phyloP scores from a whole-genome alignment of 2,113 vertebrate genomes.

The Cromileptes altivelis region DNA sequence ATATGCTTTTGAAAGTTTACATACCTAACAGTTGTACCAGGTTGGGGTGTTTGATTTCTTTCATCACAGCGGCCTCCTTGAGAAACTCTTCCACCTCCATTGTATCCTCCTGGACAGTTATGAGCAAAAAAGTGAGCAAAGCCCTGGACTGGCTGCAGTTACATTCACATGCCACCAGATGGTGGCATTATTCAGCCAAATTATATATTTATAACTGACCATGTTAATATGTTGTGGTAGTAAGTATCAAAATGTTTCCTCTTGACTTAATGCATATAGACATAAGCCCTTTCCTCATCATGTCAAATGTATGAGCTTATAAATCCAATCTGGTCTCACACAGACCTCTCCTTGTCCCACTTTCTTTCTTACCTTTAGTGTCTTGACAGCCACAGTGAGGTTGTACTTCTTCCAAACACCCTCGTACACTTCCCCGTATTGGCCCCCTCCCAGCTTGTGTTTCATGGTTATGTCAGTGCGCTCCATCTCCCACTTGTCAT shows the following conservation, averaged over 20 bases:
- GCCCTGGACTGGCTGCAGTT: conserved; percentile 46
- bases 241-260: conserved; percentile 18
- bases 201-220: background rate
- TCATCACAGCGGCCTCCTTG: conserved; percentile 98
- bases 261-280: background rate
- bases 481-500: conserved; percentile 99
- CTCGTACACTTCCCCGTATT: conserved; percentile 99
- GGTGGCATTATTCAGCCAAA: conserved; percentile 59
- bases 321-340: background rate
- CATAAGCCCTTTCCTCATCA: background rate
- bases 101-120: conserved; percentile 92
- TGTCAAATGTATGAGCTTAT: background rate
- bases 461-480: conserved; percentile 99
- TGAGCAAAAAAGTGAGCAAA: conserved; percentile 22
- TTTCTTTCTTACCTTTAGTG: conserved; percentile 89
- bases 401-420: conserved; percentile 99
- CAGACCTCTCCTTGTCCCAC: background rate
- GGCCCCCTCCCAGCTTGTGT: conserved; percentile 97
- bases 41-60: conserved; percentile 99
- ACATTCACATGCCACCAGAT: conserved; percentile 53
- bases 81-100: conserved; percentile 99
- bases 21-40: conserved; percentile 96
- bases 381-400: conserved; percentile 97
- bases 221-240: background rate
- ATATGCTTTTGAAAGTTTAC: conserved; percentile 41